Percentiles rank a stretch among this genome's conserved stretches.
Evolutionary conservation across 2,797 vertebrate species (phyloP).

Genomic region (Anabas testudineus): DNA sequence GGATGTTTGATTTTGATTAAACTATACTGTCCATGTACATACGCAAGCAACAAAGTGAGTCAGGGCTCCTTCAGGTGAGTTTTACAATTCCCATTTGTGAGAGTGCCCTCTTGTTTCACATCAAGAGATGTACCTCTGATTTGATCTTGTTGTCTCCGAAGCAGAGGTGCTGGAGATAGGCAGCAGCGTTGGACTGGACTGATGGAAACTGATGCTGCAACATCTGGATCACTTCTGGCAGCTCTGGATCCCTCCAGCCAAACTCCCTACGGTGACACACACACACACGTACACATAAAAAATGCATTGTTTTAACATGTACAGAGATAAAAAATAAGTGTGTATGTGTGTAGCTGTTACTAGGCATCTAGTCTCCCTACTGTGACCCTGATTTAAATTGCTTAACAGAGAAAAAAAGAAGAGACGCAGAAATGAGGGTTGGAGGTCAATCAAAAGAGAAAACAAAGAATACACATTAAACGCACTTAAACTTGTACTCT

Average conservation of each 20-base stretch:
- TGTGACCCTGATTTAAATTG: conserved; percentile 50
- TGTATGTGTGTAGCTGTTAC: conserved; percentile 19
- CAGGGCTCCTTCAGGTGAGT: background rate
- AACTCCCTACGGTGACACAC: conserved; percentile 89
- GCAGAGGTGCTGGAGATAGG: conserved; percentile 98
- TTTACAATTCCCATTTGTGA: background rate
- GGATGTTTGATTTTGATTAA: conserved; percentile 1
- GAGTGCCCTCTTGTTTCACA: background rate
- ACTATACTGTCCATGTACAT: background rate
- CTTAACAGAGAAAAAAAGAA: conserved; percentile 15
- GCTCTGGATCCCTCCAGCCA: conserved; percentile 98
- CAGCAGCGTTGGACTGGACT: conserved; percentile 97
- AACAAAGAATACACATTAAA: background rate
- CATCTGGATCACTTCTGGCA: conserved; percentile 99
- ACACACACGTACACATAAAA: conserved; percentile 38
- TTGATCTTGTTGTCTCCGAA: conserved; percentile 99
- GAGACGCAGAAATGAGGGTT: conserved; percentile 3
- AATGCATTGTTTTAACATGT: conserved; percentile 25
- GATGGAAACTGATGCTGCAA: conserved; percentile 99
- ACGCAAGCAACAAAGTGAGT: background rate
- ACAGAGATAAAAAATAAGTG: background rate
- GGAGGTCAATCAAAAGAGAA: conserved; percentile 3
- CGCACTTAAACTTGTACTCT: no score
- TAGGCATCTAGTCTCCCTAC: conserved; percentile 29
- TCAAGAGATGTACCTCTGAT: conserved; percentile 87